Conservation (phyloP, 2,797 vertebrate genomes). For the Lerista edwardsae region DNA sequence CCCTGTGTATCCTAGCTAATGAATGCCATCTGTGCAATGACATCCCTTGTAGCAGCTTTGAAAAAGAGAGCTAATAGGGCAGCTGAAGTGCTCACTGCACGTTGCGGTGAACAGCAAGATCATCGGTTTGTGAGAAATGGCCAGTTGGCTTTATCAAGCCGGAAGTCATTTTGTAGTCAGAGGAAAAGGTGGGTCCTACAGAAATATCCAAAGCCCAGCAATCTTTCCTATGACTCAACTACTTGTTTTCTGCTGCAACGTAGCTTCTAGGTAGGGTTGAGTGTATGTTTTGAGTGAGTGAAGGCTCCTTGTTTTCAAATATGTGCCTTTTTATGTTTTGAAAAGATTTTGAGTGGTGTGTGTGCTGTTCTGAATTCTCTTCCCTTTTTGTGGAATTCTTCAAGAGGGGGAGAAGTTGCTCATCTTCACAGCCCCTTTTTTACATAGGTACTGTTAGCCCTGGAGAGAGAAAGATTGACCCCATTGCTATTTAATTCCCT, state of each 20-base stretch:
- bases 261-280: background rate
- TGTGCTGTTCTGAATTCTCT: background rate
- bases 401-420: fast-evolving
- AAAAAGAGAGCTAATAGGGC: background rate
- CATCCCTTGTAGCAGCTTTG: background rate
- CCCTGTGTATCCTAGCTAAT: slow-evolving; percentile 33
- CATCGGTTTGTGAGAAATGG: background rate
- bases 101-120: background rate
- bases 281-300: background rate
- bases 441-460: fast-evolving
- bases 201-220: too few species aligned
- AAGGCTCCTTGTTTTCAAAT: background rate
- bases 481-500: fast-evolving
- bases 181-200: slow-evolving; percentile 9
- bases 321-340: background rate
- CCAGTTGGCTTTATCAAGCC: background rate
- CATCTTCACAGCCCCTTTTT: fast-evolving
- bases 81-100: background rate
- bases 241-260: background rate
- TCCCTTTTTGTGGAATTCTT: background rate
- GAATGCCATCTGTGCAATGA: slow-evolving; percentile 11
- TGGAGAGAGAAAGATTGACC: background rate
- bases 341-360: background rate
- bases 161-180: background rate
- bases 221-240: background rate